Conservation (phyloP, 2,113 vertebrate genomes). For the Campylomormyrus numenius region DNA sequence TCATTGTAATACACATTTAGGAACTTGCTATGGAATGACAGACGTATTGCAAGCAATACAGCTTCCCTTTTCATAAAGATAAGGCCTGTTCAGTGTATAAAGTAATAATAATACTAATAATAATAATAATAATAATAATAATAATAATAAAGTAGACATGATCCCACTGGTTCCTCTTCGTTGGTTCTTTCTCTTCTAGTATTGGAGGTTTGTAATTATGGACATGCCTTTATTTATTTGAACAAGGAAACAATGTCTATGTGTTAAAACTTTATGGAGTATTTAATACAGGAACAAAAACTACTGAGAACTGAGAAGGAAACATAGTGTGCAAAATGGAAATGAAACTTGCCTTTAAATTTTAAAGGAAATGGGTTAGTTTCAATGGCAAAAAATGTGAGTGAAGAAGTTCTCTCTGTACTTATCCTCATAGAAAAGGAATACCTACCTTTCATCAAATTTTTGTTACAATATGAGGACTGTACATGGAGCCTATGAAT, state of each 20-base stretch:
- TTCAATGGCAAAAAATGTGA: neutral
- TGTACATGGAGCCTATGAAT: constrained; percentile 13
- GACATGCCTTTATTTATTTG: neutral
- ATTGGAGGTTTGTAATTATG: neutral
- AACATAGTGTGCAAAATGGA: neutral
- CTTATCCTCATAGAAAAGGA: neutral
- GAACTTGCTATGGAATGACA: neutral
- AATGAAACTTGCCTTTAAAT: neutral
- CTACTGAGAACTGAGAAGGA: neutral
- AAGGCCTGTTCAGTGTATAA: neutral
- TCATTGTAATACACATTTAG: neutral
- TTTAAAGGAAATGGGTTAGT: neutral
- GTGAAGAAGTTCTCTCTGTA: neutral
- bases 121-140: no score
- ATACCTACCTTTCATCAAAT: constrained; percentile 16
- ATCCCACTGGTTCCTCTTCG: neutral
- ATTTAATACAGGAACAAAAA: neutral
- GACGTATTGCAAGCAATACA: neutral
- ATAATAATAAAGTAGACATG: neutral
- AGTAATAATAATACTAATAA: neutral
- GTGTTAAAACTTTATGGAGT: neutral
- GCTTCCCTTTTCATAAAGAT: neutral
- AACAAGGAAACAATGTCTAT: neutral
- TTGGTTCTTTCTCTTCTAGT: neutral
- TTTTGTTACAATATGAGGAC: constrained; percentile 13